Evolutionary conservation across 1,140 invertebrate species (phyloP).

Genomic region (Saccostrea glomerata): DNA sequence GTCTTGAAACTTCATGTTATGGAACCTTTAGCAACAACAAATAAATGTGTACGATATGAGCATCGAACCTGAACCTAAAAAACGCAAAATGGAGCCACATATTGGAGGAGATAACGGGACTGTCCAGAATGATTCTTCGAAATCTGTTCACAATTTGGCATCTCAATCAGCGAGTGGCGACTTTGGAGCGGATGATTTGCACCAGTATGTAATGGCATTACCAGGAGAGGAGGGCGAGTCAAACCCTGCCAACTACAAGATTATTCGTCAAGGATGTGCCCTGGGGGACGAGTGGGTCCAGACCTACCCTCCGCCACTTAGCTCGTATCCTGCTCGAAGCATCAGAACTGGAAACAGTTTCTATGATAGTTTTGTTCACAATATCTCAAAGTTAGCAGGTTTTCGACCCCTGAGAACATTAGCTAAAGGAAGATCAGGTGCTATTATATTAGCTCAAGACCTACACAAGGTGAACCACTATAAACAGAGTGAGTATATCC

Average conservation of each 20-base stretch:
- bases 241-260: slow-evolving; percentile 39
- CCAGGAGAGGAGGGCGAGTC: background rate
- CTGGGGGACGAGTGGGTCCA: slow-evolving; percentile 59
- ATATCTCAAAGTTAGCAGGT: slow-evolving; percentile 45
- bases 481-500: slow-evolving; percentile 48
- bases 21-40: slow-evolving; percentile 24
- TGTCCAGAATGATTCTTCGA: slow-evolving; percentile 36
- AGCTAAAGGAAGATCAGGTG: slow-evolving; percentile 51
- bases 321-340: slow-evolving; percentile 49
- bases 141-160: slow-evolving; percentile 41
- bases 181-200: slow-evolving; percentile 40
- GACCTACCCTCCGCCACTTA: slow-evolving; percentile 54
- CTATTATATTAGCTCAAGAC: slow-evolving; percentile 55
- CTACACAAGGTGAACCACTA: slow-evolving; percentile 39
- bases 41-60: slow-evolving; percentile 43
- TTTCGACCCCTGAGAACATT: slow-evolving; percentile 54
- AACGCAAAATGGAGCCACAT: slow-evolving; percentile 59
- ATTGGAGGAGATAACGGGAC: slow-evolving; percentile 56
- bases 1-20: background rate
- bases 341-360: slow-evolving; percentile 54
- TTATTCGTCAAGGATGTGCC: slow-evolving; percentile 52
- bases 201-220: slow-evolving; percentile 44
- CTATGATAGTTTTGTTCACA: slow-evolving; percentile 54
- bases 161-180: slow-evolving; percentile 56
- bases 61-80: slow-evolving; percentile 50